Conservation (phyloP, 2,113 vertebrate genomes). For the Hippolais icterina region DNA sequence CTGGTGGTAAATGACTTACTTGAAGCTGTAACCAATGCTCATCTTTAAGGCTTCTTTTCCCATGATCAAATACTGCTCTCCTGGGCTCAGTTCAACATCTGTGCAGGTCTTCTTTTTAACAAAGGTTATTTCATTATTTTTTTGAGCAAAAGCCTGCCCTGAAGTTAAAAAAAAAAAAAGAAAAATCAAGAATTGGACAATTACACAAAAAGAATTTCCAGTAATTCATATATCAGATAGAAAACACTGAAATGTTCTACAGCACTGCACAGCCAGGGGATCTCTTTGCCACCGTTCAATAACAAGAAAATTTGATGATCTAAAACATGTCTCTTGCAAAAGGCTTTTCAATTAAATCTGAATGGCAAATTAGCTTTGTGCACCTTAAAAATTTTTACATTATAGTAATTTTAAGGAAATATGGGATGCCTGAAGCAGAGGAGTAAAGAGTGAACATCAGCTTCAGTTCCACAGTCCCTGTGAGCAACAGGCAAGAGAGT, state of each 20-base stretch:
- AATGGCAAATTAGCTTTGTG: background rate
- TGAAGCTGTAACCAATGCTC: constrained; percentile 63
- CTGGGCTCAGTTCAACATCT: constrained; percentile 68
- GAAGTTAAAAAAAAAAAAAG: background rate
- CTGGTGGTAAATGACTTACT: constrained; percentile 54
- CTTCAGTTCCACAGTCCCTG: background rate
- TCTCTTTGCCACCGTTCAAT: background rate
- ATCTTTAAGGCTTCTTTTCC: constrained; percentile 82
- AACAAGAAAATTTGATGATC: background rate
- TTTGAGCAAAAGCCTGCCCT: constrained; percentile 72
- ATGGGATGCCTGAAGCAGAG: background rate
- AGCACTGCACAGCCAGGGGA: background rate
- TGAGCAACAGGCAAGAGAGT: background rate
- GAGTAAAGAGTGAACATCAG: background rate
- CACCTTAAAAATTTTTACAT: background rate
- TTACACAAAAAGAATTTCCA: background rate
- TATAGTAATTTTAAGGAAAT: background rate
- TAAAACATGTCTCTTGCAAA: background rate
- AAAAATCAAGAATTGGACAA: background rate
- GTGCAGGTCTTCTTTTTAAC: constrained; percentile 84
- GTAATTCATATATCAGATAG: background rate
- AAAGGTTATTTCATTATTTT: constrained; percentile 76
- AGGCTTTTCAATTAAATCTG: background rate
- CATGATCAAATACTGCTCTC: constrained; percentile 85
- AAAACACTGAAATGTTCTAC: background rate